Evolutionary conservation across 37 sponge, comb jelly and placozoan genomes (phyloP).

Genomic region (Ianthella basta): DNA sequence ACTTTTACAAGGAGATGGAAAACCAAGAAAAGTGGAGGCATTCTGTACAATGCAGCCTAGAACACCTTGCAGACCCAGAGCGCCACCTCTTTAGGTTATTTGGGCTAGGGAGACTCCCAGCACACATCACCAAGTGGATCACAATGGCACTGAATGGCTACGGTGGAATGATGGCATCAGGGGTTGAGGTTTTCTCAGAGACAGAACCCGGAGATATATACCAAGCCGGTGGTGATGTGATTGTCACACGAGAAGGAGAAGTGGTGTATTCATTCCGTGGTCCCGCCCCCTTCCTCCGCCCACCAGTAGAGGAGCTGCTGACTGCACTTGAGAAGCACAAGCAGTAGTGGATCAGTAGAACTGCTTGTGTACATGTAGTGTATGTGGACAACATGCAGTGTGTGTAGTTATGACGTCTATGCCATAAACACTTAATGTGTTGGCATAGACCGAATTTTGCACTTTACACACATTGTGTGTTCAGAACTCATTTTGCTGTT

Average conservation of each 20-base stretch:
- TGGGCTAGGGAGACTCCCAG: background rate
- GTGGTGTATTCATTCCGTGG: too few species aligned
- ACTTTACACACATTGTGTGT: too few species aligned
- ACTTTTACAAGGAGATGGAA: background rate
- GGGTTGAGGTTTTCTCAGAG: background rate
- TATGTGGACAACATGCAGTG: too few species aligned
- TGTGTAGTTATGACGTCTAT: too few species aligned
- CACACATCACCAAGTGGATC: background rate
- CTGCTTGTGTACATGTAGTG: too few species aligned
- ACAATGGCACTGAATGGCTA: background rate
- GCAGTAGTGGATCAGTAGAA: too few species aligned
- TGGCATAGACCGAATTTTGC: too few species aligned
- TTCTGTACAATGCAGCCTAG: background rate
- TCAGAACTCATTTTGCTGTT: too few species aligned
- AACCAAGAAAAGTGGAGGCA: background rate
- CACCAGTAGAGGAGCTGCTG: too few species aligned
- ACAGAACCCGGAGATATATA: background rate
- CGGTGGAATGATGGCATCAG: background rate
- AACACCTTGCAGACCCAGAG: background rate
- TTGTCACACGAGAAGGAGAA: background rate
- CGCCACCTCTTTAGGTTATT: background rate
- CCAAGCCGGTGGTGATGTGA: conserved; percentile 3
- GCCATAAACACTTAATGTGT: too few species aligned
- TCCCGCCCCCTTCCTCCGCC: too few species aligned
- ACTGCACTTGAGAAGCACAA: too few species aligned